These are phyloP conservation scores for Mormoops blainvillei DNA, from an alignment of 2,113 vertebrate species.

Conservation along the genomic window DNA sequence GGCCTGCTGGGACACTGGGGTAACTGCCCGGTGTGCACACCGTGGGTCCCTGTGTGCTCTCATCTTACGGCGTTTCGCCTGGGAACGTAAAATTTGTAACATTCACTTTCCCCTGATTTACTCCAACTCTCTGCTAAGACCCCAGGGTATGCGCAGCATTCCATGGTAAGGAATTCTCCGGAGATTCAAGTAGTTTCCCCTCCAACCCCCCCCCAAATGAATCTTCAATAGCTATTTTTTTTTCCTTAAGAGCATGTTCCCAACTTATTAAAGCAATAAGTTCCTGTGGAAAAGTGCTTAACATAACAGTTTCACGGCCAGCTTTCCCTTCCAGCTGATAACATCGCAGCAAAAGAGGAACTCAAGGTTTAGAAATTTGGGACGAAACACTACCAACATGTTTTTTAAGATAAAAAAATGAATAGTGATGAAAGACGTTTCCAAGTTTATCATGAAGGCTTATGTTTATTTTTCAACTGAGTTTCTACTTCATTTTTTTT, in stretches of 20 bases:
- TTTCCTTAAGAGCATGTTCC: slow-evolving; percentile 77
- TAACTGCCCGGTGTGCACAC: background rate
- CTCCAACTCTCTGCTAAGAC: background rate
- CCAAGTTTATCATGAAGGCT: slow-evolving; percentile 28
- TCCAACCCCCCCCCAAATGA: slow-evolving; percentile 73
- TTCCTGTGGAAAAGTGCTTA: slow-evolving; percentile 79
- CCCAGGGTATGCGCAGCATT: background rate
- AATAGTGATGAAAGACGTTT: slow-evolving; percentile 40
- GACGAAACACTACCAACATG: slow-evolving; percentile 35
- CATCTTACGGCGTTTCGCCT: background rate
- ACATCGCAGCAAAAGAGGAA: slow-evolving; percentile 66
- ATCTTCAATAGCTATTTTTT: slow-evolving; percentile 79
- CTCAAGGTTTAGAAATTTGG: slow-evolving; percentile 61
- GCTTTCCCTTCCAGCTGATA: slow-evolving; percentile 66
- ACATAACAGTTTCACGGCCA: slow-evolving; percentile 70
- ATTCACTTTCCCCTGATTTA: background rate
- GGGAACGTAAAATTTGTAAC: background rate
- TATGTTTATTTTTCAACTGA: slow-evolving; percentile 11
- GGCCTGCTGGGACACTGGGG: slow-evolving; percentile 54
- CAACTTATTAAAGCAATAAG: slow-evolving; percentile 80
- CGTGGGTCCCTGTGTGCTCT: background rate
- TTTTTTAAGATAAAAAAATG: slow-evolving; percentile 70
- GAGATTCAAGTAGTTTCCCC: background rate
- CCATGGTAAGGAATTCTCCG: background rate
- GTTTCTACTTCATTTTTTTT: background rate